Conservation (phyloP, 1,140 invertebrate species). For the Archegozetes longisetosus region DNA sequence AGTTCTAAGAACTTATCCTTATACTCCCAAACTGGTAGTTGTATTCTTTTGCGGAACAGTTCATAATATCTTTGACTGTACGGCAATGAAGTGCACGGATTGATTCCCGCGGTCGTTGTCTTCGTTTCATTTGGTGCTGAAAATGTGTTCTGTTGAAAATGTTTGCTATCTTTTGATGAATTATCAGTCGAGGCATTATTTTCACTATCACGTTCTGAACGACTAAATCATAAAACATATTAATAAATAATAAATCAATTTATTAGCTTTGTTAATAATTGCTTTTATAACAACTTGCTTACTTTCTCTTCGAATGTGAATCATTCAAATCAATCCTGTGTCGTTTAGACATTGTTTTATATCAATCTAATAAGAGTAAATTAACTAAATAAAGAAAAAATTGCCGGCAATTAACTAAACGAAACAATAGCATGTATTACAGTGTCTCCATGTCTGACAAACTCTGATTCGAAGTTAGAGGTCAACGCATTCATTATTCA, state of each 20-base stretch:
- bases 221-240: background rate
- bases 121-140: background rate
- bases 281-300: background rate
- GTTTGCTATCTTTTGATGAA: background rate
- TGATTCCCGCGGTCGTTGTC: slow-evolving; percentile 26
- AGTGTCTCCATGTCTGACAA: too few species aligned
- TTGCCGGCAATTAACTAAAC: too few species aligned
- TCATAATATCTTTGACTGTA: slow-evolving; percentile 44
- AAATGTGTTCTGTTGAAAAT: background rate
- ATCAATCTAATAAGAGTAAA: too few species aligned
- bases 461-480: too few species aligned
- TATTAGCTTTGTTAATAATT: background rate
- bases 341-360: background rate
- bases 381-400: too few species aligned
- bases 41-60: slow-evolving; percentile 50
- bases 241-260: background rate
- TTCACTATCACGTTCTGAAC: background rate
- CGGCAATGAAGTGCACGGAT: slow-evolving; percentile 52
- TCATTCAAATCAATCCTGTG: background rate
- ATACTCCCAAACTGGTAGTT: slow-evolving; percentile 95
- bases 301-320: background rate
- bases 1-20: slow-evolving; percentile 85
- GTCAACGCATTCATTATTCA: too few species aligned
- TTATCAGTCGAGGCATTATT: background rate
- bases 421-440: too few species aligned